Conservation (phyloP, 2,888 invertebrate genomes). For the Drosophila nr. medialis region DNA sequence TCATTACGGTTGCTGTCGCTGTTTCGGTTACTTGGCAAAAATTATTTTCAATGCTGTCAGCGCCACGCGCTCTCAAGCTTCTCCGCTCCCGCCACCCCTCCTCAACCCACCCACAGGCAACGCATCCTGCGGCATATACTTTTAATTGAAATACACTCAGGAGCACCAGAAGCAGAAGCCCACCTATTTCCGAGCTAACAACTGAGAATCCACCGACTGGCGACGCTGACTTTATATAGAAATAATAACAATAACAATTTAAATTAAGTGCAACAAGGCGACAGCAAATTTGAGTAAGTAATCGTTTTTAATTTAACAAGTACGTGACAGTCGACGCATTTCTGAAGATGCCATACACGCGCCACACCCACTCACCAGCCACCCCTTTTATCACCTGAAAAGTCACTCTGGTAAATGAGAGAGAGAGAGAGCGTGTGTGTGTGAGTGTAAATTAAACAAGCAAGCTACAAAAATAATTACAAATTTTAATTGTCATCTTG, state of each 20-base stretch:
- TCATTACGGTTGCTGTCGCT: constrained; percentile 30
- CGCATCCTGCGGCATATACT: constrained; percentile 68
- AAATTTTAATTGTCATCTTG: neutral
- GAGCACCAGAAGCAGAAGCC: neutral
- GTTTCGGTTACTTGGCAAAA: constrained; percentile 33
- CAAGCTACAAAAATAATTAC: constrained; percentile 14
- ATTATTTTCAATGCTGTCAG: constrained; percentile 64
- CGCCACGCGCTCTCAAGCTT: constrained; percentile 43
- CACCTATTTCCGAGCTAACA: constrained; percentile 9
- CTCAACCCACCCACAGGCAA: neutral
- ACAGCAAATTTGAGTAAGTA: constrained; percentile 71
- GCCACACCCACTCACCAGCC: neutral
- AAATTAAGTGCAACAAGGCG: constrained; percentile 72
- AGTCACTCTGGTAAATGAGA: constrained; percentile 34
- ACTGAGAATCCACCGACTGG: constrained; percentile 1
- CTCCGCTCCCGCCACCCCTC: neutral
- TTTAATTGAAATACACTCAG: constrained; percentile 73
- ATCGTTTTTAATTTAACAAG: constrained; percentile 78
- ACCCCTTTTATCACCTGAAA: constrained; percentile 12
- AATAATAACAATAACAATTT: constrained; percentile 78
- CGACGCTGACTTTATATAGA: constrained; percentile 68
- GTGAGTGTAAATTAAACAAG: constrained; percentile 15
- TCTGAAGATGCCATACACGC: constrained; percentile 4
- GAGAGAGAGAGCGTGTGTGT: neutral
- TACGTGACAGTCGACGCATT: constrained; percentile 69